A percentile compares a stretch with the other conserved stretches of the same genome.
These are phyloP conservation scores for Cheiracanthium punctorium DNA, from an alignment of 2,888 invertebrate genomes.

Conservation along the genomic window DNA sequence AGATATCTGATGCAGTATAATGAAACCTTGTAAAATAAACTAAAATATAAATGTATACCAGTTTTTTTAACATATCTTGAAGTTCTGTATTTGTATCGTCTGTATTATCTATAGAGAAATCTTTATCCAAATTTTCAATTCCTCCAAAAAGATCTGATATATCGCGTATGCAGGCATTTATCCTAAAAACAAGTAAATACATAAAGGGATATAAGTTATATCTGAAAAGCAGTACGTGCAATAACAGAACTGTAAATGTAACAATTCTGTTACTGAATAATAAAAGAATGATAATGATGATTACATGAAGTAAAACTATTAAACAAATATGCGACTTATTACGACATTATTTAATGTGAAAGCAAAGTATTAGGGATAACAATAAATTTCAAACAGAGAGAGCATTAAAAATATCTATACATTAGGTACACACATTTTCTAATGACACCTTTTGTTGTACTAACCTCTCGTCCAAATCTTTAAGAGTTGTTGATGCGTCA, in stretches of 20 bases:
- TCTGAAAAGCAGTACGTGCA: too few species aligned
- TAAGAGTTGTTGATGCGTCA: too few species aligned
- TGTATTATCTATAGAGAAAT: conserved; percentile 17
- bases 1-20: too few species aligned
- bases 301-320: too few species aligned
- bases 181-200: conserved; percentile 21
- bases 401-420: neutral
- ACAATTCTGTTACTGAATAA: too few species aligned
- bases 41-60: conserved; percentile 7
- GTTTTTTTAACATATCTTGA: conserved; percentile 26
- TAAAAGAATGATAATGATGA: too few species aligned
- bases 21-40: neutral
- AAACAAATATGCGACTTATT: too few species aligned
- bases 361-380: too few species aligned
- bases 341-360: too few species aligned
- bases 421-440: neutral
- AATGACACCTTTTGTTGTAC: neutral
- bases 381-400: too few species aligned
- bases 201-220: neutral
- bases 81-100: conserved; percentile 33
- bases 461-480: neutral
- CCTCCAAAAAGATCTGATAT: conserved; percentile 39
- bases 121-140: conserved; percentile 38
- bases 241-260: too few species aligned
- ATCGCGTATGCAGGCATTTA: conserved; percentile 37